These are phyloP conservation scores for Cephus cinctus DNA, from an alignment of 1,140 invertebrate species.

Conservation along the genomic window DNA sequence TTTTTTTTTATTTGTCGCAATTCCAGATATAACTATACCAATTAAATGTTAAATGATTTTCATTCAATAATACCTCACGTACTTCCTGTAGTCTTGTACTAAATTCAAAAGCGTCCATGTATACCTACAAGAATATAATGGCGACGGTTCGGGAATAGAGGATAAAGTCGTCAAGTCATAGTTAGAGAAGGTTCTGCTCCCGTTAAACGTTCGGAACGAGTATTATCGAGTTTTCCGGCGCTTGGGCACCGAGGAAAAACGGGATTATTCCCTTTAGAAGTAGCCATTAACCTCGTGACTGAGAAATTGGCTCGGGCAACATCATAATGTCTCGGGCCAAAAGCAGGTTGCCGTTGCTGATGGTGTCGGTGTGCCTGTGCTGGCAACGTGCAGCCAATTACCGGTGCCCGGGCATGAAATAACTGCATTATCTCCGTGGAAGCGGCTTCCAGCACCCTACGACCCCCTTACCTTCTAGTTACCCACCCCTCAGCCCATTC, in stretches of 20 bases:
- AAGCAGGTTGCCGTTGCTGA: too few species aligned
- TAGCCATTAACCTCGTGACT: constrained; percentile 45
- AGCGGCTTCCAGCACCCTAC: constrained; percentile 37
- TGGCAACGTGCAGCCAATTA: constrained; percentile 52
- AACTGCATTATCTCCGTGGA: constrained; percentile 52
- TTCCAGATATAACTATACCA: too few species aligned
- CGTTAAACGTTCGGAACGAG: too few species aligned
- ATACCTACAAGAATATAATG: too few species aligned
- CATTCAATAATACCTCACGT: too few species aligned
- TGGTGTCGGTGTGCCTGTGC: constrained; percentile 34
- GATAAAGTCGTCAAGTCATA: too few species aligned
- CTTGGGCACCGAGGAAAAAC: constrained; percentile 16
- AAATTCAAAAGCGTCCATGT: too few species aligned
- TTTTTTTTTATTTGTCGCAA: too few species aligned
- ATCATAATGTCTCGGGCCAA: constrained; percentile 41
- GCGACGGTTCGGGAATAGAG: too few species aligned
- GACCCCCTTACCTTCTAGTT: constrained; percentile 12
- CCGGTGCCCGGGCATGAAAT: constrained; percentile 51
- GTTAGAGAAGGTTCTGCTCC: too few species aligned
- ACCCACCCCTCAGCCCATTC: not conserved
- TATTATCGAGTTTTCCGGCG: constrained; percentile 28
- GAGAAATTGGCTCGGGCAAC: constrained; percentile 48
- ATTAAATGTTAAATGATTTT: too few species aligned
- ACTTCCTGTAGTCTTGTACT: too few species aligned
- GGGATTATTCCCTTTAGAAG: constrained; percentile 40